These are phyloP conservation scores for Hedya salicella DNA, from an alignment of 2,888 invertebrate species.

Conservation along the genomic window DNA sequence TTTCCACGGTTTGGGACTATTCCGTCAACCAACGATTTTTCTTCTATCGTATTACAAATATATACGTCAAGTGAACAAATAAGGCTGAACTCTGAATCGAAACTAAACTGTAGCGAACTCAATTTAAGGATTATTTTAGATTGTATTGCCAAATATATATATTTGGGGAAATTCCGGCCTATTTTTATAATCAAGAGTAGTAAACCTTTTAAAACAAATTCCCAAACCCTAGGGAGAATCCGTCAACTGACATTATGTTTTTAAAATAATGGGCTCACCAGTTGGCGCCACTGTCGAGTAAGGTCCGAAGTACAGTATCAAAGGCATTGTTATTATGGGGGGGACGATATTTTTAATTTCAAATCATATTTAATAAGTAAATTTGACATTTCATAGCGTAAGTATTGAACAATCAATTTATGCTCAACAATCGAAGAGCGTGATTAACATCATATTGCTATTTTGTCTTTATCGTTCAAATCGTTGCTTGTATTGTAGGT, in stretches of 20 bases:
- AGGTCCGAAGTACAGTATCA: conserved; percentile 1
- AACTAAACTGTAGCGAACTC: too few relatives aligned
- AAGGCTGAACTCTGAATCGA: too few relatives aligned
- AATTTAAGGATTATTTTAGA: too few relatives aligned
- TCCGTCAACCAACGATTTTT: background rate
- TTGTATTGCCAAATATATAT: too few relatives aligned
- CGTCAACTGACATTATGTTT: background rate
- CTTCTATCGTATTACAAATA: too few relatives aligned
- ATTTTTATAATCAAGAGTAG: background rate
- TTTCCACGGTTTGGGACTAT: conserved; percentile 1
- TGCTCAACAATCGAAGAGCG: background rate
- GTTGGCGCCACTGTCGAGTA: too few relatives aligned
- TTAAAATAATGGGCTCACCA: background rate
- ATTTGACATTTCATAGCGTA: too few relatives aligned
- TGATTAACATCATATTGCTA: background rate
- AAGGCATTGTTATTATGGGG: background rate
- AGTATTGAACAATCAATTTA: too few relatives aligned
- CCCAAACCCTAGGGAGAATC: background rate
- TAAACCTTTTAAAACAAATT: background rate
- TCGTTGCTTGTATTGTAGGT: conserved; percentile 4
- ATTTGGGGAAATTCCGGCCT: background rate
- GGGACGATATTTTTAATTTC: background rate
- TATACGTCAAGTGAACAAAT: too few relatives aligned
- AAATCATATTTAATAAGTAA: background rate
- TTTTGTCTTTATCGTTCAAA: conserved; percentile 1